Evolutionary conservation across 2,113 vertebrate genomes (phyloP).

Genomic region (Theristicus caerulescens): DNA sequence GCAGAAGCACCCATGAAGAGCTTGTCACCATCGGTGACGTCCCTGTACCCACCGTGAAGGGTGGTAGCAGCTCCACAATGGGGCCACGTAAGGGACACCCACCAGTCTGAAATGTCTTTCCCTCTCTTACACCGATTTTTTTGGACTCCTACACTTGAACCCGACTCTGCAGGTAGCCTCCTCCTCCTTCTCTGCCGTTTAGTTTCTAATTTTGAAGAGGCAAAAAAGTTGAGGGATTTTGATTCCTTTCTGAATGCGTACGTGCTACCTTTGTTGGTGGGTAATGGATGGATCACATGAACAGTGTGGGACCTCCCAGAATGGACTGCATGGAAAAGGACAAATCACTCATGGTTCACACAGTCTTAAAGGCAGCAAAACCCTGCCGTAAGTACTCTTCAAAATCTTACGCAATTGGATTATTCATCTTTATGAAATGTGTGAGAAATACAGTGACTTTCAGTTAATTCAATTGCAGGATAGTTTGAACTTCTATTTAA

Average conservation of each 20-base stretch:
- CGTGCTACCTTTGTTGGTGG: neutral
- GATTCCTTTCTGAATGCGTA: neutral
- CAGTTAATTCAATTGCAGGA: neutral
- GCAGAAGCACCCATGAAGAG: neutral
- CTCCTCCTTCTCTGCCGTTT: neutral
- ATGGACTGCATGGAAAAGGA: neutral
- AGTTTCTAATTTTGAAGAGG: neutral
- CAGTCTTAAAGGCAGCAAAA: neutral
- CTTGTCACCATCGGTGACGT: neutral
- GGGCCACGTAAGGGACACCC: neutral
- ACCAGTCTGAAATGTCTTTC: neutral
- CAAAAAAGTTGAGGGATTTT: neutral
- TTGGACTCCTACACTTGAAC: neutral
- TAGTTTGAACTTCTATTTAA: constrained; percentile 15
- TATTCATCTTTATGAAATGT: constrained; percentile 8
- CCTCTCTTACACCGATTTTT: neutral
- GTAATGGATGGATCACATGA: neutral
- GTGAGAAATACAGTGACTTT: constrained; percentile 23
- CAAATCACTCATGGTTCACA: neutral
- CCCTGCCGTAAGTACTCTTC: neutral
- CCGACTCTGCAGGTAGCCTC: neutral
- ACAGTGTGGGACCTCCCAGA: neutral
- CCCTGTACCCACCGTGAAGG: neutral
- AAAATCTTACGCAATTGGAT: neutral
- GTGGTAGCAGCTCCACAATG: neutral